Evolutionary conservation across 2,113 vertebrate species (phyloP), one percentile per base, ranked within the genome.

Genomic region (Bostrychus sinensis): DNA sequence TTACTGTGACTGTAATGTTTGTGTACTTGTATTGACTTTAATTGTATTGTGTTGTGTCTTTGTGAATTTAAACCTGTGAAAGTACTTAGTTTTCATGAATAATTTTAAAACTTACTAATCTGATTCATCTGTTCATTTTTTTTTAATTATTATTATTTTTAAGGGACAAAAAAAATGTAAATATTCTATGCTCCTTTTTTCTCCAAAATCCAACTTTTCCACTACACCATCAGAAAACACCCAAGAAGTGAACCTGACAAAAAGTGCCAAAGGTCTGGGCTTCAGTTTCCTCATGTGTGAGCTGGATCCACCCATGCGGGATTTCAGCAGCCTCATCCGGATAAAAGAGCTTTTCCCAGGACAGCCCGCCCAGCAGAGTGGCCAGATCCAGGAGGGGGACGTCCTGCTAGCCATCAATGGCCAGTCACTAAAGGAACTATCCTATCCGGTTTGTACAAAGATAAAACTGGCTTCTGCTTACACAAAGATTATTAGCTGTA

Each of bases 261-360:
- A 95, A 87, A 93, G 89, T 22, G 77, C 84, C 43, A 89, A 77
- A 4, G 93, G 95, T 7, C 89, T 96, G 2, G 95, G 95, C 48
- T 96, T 97, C 80, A 96, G 94, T 59, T 95, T 97, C 50, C 72
- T 95, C 51, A 92, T 95, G 73, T 89, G 86, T 58, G 92, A 92
- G 81, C 75, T 89, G 0, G 65, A 91, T 70, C 89, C 88, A 0
- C 80, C 88, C 7, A 75, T 26, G 1, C 75, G 53, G 62, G 88
- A 86, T 38, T 78, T 78, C 38, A 85, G 82, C 56, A 87, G 83
- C 23, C 75, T 95, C 37, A 83, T 96, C 48, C 89, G 93, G 53
- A 92, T 95, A 66, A 95, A 95, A 83, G 76, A 87, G 62, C 91
- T 98, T 20, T 96, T 96, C 74, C 93, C 93, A 0, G 94, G 92